Base-by-base conservation (phyloP, 30 jellyfish, hydroid and myxozoan genomes). In the Kudoa iwatai region DNA sequence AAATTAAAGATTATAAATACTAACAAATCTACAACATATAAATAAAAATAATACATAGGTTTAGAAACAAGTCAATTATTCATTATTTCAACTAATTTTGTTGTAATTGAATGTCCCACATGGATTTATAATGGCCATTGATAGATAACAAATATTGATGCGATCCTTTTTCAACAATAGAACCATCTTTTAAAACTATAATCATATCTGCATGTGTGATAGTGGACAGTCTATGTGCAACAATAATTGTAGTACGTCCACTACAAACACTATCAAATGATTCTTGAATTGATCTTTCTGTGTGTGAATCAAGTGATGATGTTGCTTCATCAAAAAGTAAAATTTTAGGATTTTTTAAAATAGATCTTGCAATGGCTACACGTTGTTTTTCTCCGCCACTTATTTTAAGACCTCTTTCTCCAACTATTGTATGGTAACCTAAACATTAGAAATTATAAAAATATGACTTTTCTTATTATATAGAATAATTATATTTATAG, bases 341-440 rank as follows among this genome's bases (percentile, higher is more conserved):
- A 36, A 69, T 69, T 1, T 74, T 59, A 1, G 91, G 91, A 17
- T 85, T 83, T 51, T 69, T 69, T 2, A 69, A 56, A n/a, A 69
- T 47, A 1, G 91, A 59, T 12, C 91, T 56, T n/a, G 91, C 91
- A 20, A 69, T 69, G 3, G 91, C 91, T 21, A 69, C 91, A 1
- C 91, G 65, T 41, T 69, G 91, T 53, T 69, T 69, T 36, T 69
- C 91, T 31, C 91, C 91, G 22, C 91, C 91, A 44, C 91, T 69
- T 6, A 69, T 62, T 55, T 69, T 69, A 62, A 69, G 45, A 13
- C 91, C 91, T 20, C 91, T 61, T 44, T 69, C 91, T 25, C 91
- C 91, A 10, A 69, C 91, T 32, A 55, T 31, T 0, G 91, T 69
- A 13, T 69, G 63, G 45, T 69, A 69, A 23, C 56, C 91, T 69